phyloP scores from a whole-genome alignment of 2,113 vertebrate genomes.

The Brachionichthys hirsutus region DNA sequence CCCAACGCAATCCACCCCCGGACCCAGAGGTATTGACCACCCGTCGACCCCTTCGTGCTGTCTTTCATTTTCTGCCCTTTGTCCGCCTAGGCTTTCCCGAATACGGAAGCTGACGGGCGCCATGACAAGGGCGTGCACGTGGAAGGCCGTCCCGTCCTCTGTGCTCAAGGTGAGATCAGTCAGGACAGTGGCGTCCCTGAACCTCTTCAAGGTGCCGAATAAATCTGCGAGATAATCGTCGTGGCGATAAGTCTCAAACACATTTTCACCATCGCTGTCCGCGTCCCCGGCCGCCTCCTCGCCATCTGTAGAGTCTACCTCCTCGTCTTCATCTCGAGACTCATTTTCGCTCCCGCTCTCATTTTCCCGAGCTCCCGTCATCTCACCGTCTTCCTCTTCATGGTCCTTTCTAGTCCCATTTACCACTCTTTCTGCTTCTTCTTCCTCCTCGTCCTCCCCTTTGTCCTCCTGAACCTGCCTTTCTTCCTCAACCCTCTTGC shows the following conservation, averaged over 20 bases:
- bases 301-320: conserved; percentile 15
- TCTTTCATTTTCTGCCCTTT: neutral
- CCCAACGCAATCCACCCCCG: conserved; percentile 59
- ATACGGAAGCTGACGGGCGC: conserved; percentile 78
- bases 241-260: conserved; percentile 46
- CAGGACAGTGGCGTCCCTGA: conserved; percentile 67
- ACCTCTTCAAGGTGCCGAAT: conserved; percentile 69
- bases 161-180: conserved; percentile 74
- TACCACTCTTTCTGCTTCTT: neutral
- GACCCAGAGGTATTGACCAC: conserved; percentile 45
- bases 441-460: neutral
- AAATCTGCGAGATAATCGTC: conserved; percentile 54
- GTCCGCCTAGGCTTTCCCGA: conserved; percentile 9
- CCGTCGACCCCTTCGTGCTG: neutral
- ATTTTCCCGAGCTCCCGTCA: too few species aligned
- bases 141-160: conserved; percentile 37
- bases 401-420: neutral
- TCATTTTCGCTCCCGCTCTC: too few species aligned
- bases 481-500: neutral
- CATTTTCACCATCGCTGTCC: conserved; percentile 26
- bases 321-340: conserved; percentile 20
- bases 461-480: too few species aligned
- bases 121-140: conserved; percentile 73
- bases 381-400: neutral
- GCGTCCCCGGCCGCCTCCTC: neutral